Evolutionary conservation across 2,113 vertebrate genomes (phyloP).

Genomic region (Jaculus jaculus): DNA sequence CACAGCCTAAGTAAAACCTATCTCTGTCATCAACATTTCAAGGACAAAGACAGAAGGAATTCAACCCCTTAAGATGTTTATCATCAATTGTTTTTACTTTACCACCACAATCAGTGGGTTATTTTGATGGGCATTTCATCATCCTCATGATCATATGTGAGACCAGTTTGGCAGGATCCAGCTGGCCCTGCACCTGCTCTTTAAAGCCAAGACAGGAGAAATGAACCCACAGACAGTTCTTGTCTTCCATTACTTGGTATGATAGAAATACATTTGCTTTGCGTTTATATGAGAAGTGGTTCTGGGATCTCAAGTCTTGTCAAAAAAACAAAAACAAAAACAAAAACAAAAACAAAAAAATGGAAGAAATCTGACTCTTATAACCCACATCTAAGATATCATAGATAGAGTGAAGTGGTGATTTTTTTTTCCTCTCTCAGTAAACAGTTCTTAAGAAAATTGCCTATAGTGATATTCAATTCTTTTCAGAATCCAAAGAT

Average conservation of each 20-base stretch:
- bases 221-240: constrained; percentile 23
- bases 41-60: constrained; percentile 47
- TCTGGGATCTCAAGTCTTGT: constrained; percentile 2
- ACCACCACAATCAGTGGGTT: constrained; percentile 57
- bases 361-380: neutral
- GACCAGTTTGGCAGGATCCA: constrained; percentile 58
- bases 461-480: neutral
- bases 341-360: no score
- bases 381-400: neutral
- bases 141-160: constrained; percentile 34
- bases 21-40: constrained; percentile 52
- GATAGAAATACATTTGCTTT: constrained; percentile 14
- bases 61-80: constrained; percentile 58
- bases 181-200: constrained; percentile 66
- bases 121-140: constrained; percentile 70
- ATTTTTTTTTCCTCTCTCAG: neutral
- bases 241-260: constrained; percentile 17
- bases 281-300: neutral
- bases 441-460: constrained; percentile 38
- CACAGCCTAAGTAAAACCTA: neutral
- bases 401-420: neutral
- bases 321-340: neutral
- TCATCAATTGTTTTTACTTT: constrained; percentile 70
- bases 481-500: neutral
- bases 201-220: constrained; percentile 6